A percentile compares a stretch with the other conserved stretches of the same genome.
phyloP scores from a whole-genome alignment of 2,113 vertebrate species.

The Prinia subflava region DNA sequence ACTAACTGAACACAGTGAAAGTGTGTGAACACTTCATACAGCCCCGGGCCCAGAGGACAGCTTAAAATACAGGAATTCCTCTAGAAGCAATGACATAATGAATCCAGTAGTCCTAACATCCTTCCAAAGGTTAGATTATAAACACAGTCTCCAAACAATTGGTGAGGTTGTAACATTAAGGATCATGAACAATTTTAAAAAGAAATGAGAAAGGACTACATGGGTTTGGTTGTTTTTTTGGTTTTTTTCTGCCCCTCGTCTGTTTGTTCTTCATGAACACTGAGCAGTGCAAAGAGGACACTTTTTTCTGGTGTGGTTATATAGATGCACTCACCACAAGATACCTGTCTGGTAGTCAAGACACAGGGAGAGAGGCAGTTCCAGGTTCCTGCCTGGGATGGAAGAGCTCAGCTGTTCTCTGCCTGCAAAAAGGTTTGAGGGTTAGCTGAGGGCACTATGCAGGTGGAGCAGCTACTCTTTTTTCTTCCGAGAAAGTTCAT shows the following conservation, averaged over 20 bases:
- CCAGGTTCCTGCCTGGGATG: background rate
- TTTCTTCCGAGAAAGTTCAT: background rate
- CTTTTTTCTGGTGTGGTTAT: background rate
- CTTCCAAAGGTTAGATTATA: background rate
- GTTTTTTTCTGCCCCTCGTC: background rate
- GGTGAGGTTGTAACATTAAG: background rate
- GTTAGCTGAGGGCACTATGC: background rate
- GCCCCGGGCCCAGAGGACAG: background rate
- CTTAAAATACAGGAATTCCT: background rate
- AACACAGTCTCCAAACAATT: background rate
- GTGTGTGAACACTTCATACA: background rate
- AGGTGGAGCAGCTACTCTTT: background rate
- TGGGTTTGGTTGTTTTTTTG: too few relatives aligned
- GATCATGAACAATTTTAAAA: background rate
- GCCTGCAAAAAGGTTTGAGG: background rate
- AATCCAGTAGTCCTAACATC: background rate
- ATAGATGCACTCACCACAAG: background rate
- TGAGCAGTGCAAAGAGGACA: rapidly evolving
- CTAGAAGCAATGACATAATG: background rate
- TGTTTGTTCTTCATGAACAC: background rate
- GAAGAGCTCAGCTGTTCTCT: background rate
- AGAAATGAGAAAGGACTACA: background rate
- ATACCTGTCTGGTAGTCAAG: background rate
- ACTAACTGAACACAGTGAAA: background rate
- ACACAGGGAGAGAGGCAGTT: background rate